phyloP scores from a whole-genome alignment of 2,113 vertebrate species.

The Lethenteron reissneri region DNA sequence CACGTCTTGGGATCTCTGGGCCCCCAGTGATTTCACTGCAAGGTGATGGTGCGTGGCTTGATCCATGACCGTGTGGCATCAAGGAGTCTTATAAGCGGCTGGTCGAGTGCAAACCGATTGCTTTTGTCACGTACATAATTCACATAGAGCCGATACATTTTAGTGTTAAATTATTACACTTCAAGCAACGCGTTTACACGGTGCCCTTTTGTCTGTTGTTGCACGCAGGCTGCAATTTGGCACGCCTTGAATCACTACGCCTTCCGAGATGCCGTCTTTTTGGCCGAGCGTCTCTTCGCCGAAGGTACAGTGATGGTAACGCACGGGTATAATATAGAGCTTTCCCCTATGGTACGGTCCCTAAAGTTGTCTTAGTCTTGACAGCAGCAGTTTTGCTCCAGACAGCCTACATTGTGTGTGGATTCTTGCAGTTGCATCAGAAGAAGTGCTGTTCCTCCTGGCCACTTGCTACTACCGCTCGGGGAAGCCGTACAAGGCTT shows the following conservation, averaged over 20 bases:
- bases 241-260: conserved; percentile 74
- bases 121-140: conserved; percentile 14
- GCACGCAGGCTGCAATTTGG: conserved; percentile 59
- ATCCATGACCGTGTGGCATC: background rate
- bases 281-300: conserved; percentile 56
- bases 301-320: conserved; percentile 33
- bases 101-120: background rate
- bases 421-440: conserved; percentile 41
- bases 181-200: background rate
- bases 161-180: conserved; percentile 2
- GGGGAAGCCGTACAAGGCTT: conserved; percentile 88
- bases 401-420: background rate
- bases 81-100: background rate
- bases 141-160: conserved; percentile 9
- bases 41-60: background rate
- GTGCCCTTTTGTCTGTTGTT: background rate
- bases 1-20: too few relatives aligned
- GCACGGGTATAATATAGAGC: background rate
- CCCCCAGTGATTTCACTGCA: too few relatives aligned
- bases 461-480: conserved; percentile 95
- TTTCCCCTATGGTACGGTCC: background rate
- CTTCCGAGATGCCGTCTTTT: conserved; percentile 58
- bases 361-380: too few relatives aligned
- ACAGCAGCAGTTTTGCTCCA: background rate
- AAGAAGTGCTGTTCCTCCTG: conserved; percentile 74